Conservation (phyloP, 2,888 invertebrate genomes). For the Eristalinus sepulchralis region DNA sequence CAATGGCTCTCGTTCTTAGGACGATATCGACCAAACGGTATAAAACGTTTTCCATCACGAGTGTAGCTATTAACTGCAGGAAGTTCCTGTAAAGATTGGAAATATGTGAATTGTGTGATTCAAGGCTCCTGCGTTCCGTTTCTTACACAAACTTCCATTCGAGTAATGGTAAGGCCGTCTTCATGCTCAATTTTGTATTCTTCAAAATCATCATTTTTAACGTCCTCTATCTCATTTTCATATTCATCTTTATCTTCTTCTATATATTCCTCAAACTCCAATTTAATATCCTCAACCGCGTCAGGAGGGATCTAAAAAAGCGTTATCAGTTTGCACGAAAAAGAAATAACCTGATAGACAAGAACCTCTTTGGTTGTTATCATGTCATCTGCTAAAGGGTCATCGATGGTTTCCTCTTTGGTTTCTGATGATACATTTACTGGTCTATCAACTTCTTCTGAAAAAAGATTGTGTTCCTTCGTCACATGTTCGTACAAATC, state of each 20-base stretch:
- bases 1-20: background rate
- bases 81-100: too few species aligned
- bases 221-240: too few species aligned
- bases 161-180: background rate
- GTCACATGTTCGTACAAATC: slow-evolving; percentile 25
- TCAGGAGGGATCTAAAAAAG: too few species aligned
- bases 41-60: too few species aligned
- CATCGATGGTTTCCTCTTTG: background rate
- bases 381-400: background rate
- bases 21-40: too few species aligned
- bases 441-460: background rate
- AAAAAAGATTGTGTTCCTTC: background rate
- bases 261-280: too few species aligned
- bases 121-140: background rate
- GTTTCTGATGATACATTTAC: background rate
- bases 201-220: too few species aligned
- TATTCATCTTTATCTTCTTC: too few species aligned
- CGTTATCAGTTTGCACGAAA: too few species aligned
- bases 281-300: too few species aligned
- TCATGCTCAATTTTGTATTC: background rate
- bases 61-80: too few species aligned
- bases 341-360: background rate
- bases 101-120: background rate
- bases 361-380: too few species aligned
- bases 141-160: background rate